Percentiles rank a stretch among this genome's conserved stretches.
These are phyloP conservation scores for Fabriciana adippe DNA, from an alignment of 2,888 invertebrate genomes.

Conservation along the genomic window DNA sequence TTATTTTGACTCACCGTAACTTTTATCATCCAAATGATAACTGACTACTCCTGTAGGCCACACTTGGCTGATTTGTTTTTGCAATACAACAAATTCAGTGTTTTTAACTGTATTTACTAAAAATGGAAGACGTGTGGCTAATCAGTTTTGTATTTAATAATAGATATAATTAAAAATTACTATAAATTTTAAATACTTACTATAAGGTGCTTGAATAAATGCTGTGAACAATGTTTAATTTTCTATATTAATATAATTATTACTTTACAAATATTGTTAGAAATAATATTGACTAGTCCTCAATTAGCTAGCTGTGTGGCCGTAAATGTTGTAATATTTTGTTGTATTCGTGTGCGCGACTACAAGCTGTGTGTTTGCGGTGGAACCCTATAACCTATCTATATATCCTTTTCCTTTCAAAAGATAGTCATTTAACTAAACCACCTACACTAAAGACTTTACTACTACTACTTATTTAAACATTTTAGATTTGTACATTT, in stretches of 20 bases:
- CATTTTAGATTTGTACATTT: not conserved
- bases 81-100: slow-evolving; percentile 12
- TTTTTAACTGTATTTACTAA: slow-evolving; percentile 23
- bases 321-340: no score
- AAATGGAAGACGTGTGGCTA: not conserved
- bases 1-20: slow-evolving; percentile 41
- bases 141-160: not conserved
- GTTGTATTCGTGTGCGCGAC: no score
- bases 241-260: not conserved
- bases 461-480: not conserved
- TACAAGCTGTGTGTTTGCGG: no score
- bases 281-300: not conserved
- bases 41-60: slow-evolving; percentile 45
- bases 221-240: slow-evolving; percentile 7
- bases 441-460: no score
- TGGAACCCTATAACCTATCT: no score
- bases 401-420: no score
- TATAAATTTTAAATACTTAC: slow-evolving; percentile 17
- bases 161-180: not conserved
- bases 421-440: no score
- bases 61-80: slow-evolving; percentile 28
- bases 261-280: not conserved
- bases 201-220: slow-evolving; percentile 23
- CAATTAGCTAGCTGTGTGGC: no score
- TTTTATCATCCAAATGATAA: slow-evolving; percentile 40